Percentiles rank a stretch among this genome's conserved stretches.
Conservation (phyloP, 2,888 invertebrate species). For the Oscheius myriophilus region DNA sequence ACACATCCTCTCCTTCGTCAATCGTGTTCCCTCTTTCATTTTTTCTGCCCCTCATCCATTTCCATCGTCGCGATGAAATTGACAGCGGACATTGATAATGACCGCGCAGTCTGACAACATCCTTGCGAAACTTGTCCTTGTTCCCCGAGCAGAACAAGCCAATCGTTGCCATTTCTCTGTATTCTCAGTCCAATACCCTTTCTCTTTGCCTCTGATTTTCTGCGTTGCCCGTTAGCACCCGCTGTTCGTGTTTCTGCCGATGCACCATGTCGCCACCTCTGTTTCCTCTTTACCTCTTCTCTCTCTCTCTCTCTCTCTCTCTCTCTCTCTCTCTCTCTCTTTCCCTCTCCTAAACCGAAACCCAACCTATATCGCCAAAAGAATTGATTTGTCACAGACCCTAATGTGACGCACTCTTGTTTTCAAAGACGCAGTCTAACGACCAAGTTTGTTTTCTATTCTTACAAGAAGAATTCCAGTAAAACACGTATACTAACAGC, state of each 20-base stretch:
- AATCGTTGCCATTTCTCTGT: neutral
- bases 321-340: too few species aligned
- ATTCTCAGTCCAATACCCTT: neutral
- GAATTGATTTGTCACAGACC: neutral
- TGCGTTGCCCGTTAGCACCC: too few species aligned
- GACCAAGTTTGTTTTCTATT: neutral
- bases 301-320: too few species aligned
- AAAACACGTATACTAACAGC: neutral
- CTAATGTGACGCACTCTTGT: neutral
- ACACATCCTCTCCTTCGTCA: neutral
- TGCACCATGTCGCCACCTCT: too few species aligned
- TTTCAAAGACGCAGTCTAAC: neutral
- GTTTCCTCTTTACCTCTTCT: too few species aligned
- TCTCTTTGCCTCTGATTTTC: neutral
- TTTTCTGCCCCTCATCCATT: constrained; percentile 1
- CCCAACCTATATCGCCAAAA: too few species aligned
- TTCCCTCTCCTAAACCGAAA: too few species aligned
- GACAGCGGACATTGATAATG: too few species aligned
- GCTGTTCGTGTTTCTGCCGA: too few species aligned
- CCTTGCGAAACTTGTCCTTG: neutral
- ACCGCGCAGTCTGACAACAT: too few species aligned
- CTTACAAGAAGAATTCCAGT: neutral
- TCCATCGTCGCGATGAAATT: neutral
- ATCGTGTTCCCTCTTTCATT: neutral
- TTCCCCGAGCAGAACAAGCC: neutral